Percentiles rank a stretch among this genome's conserved stretches.
phyloP scores from a whole-genome alignment of 2,113 vertebrate genomes.

The Petaurus breviceps region DNA sequence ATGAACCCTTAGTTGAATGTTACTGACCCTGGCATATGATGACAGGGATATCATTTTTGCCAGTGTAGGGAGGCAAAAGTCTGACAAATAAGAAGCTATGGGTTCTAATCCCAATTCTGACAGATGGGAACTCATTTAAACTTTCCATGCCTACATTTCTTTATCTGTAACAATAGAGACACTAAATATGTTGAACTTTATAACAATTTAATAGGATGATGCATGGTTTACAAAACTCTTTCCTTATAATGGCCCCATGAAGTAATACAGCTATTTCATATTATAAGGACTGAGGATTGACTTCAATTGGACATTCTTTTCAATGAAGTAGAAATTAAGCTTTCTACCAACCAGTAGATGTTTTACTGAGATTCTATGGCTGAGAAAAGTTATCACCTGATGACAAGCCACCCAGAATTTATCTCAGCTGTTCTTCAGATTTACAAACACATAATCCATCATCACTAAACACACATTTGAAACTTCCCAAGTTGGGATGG shows the following conservation, averaged over 20 bases:
- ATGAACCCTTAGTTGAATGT: not conserved
- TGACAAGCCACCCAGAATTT: not conserved
- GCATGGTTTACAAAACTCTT: not conserved
- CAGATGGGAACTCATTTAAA: not conserved
- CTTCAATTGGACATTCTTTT: not conserved
- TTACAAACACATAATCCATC: not conserved
- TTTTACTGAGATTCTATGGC: not conserved
- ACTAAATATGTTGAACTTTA: not conserved
- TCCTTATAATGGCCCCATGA: not conserved
- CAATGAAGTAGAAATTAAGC: not conserved
- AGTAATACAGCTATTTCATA: not conserved
- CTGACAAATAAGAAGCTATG: not conserved
- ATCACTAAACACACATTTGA: not conserved
- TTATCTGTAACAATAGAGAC: not conserved
- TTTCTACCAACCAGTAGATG: not conserved
- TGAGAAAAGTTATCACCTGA: not conserved
- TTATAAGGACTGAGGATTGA: not conserved
- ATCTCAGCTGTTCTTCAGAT: not conserved
- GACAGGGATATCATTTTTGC: not conserved
- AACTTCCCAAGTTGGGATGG: not conserved
- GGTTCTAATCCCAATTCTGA: not conserved
- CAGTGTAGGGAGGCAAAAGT: not conserved
- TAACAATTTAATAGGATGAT: not conserved
- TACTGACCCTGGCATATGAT: not conserved
- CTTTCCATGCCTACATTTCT: not conserved